A percentile compares a stretch with the other conserved stretches of the same genome.
phyloP scores from a whole-genome alignment of 2,888 invertebrate genomes.

The Acrocera orbiculus region DNA sequence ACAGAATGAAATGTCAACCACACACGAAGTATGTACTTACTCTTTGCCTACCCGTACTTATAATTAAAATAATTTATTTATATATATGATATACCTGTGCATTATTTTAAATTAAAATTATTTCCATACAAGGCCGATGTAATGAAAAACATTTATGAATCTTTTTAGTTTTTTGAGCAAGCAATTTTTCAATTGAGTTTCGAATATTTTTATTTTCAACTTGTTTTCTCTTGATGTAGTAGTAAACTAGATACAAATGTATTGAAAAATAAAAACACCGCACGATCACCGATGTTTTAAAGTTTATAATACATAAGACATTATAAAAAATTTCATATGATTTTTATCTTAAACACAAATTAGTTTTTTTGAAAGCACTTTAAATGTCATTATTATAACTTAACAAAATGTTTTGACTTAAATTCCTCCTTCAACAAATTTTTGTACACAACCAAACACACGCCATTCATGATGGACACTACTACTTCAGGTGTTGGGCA shows the following conservation, averaged over 20 bases:
- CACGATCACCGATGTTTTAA: constrained; percentile 5
- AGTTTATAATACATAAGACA: constrained; percentile 1
- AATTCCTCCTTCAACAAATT: constrained; percentile 6
- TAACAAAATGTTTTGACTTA: constrained; percentile 1
- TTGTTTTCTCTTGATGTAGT: constrained; percentile 5
- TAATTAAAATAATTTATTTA: too few relatives aligned
- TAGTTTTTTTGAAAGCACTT: constrained; percentile 1
- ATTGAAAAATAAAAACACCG: constrained; percentile 7
- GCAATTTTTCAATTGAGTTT: too few relatives aligned
- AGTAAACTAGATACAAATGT: too few relatives aligned
- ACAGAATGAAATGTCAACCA: constrained; percentile 7
- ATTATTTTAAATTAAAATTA: too few relatives aligned
- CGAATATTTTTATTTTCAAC: constrained; percentile 2
- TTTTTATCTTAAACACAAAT: constrained; percentile 1
- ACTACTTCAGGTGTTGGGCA: too few relatives aligned
- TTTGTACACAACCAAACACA: constrained; percentile 8
- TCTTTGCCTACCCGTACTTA: too few relatives aligned
- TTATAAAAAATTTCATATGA: not conserved
- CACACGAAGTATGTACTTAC: constrained; percentile 7
- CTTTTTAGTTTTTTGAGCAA: constrained; percentile 3
- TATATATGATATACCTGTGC: constrained; percentile 8
- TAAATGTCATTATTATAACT: constrained; percentile 2
- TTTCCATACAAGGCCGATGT: too few relatives aligned
- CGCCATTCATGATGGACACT: constrained; percentile 9
- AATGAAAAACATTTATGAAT: not conserved